A percentile compares a stretch with the other conserved stretches of the same genome.
phyloP scores from a whole-genome alignment of 2,888 invertebrate genomes.

The Diachrysia chrysitis region DNA sequence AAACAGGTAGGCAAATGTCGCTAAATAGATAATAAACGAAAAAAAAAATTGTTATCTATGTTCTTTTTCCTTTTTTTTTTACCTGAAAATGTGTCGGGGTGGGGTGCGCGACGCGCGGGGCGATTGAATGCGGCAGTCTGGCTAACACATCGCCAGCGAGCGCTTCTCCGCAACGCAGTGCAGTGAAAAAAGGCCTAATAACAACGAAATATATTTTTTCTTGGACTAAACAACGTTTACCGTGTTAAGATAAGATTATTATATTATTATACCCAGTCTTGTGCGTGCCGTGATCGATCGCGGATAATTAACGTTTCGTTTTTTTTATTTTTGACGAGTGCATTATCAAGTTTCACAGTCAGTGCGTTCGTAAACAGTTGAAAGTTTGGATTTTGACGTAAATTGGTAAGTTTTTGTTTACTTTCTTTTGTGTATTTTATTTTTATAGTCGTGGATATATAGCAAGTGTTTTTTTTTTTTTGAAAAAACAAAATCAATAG shows the following conservation, averaged over 20 bases:
- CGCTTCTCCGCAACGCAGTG: conserved; percentile 63
- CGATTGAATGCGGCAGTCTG: conserved; percentile 80
- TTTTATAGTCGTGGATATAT: conserved; percentile 12
- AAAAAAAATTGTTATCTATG: conserved; percentile 58
- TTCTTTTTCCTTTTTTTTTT: conserved; percentile 75
- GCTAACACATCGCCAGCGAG: conserved; percentile 71
- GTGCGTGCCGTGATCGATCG: conserved; percentile 78
- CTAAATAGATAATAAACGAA: conserved; percentile 61
- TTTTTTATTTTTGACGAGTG: conserved; percentile 63
- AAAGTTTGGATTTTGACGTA: conserved; percentile 81
- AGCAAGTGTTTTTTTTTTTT: conserved; percentile 8
- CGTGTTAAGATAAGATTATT: conserved; percentile 76
- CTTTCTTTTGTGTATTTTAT: conserved; percentile 6
- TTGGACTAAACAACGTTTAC: conserved; percentile 53
- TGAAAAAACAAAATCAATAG: conserved; percentile 14
- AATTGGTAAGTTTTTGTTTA: conserved; percentile 73
- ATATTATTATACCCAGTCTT: conserved; percentile 63
- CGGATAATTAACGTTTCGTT: conserved; percentile 63
- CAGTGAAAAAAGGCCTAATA: conserved; percentile 67
- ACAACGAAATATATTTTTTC: conserved; percentile 64
- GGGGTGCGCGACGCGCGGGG: conserved; percentile 77
- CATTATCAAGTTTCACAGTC: conserved; percentile 70
- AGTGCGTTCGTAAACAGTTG: conserved; percentile 68
- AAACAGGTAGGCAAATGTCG: conserved; percentile 51
- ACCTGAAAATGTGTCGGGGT: conserved; percentile 77